phyloP scores from a whole-genome alignment of 1,140 invertebrate species.

The Hylaeus anthracinus region DNA sequence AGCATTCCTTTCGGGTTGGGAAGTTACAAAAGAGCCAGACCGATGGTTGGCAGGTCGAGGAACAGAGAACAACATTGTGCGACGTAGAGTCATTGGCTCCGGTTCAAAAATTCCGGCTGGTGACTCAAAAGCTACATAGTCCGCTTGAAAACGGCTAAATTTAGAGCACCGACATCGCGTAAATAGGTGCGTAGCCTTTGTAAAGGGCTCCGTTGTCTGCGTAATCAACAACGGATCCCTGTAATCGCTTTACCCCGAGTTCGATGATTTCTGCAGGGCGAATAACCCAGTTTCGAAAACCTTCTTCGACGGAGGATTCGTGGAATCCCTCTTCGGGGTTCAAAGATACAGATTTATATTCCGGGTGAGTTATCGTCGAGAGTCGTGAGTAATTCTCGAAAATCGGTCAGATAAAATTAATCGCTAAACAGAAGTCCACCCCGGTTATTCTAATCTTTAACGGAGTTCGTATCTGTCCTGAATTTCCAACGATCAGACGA shows the following conservation, averaged over 20 bases:
- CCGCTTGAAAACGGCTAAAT: conserved; percentile 40
- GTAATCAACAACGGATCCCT: conserved; percentile 17
- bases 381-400: no score
- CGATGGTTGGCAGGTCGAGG: background rate
- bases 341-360: no score
- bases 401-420: no score
- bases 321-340: background rate
- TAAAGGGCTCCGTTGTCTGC: conserved; percentile 1
- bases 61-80: conserved; percentile 22
- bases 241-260: conserved; percentile 12
- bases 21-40: background rate
- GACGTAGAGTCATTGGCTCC: conserved; percentile 31
- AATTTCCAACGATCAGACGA: no score
- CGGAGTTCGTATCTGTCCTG: no score
- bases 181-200: conserved; percentile 23
- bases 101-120: conserved; percentile 38
- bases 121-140: conserved; percentile 45
- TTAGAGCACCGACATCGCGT: conserved; percentile 8
- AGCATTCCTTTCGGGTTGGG: background rate
- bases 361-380: no score
- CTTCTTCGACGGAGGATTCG: background rate
- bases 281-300: conserved; percentile 1
- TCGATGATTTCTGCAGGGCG: conserved; percentile 22
- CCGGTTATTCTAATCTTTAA: no score
- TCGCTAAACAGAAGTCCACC: no score